Percentiles rank a stretch among this genome's conserved stretches.
Conservation (phyloP, 2,797 vertebrate genomes). For the Rhincodon typus region DNA sequence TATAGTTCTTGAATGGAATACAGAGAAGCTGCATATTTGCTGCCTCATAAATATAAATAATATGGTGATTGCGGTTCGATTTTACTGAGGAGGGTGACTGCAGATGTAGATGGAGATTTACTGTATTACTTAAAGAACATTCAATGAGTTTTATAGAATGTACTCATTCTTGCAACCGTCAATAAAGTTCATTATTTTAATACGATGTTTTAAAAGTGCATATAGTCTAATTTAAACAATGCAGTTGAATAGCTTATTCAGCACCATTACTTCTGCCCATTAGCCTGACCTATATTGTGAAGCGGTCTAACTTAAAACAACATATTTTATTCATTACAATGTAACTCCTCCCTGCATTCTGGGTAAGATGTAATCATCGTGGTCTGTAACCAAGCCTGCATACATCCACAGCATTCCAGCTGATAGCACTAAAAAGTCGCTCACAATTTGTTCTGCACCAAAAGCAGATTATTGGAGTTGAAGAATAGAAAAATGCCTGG, state of each 20-base stretch:
- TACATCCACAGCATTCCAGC: neutral
- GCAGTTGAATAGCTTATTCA: neutral
- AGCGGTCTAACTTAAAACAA: neutral
- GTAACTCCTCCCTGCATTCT: neutral
- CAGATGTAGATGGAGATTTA: conserved; percentile 13
- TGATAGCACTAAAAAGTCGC: neutral
- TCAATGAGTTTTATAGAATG: neutral
- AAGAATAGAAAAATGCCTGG: neutral
- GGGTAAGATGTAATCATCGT: neutral
- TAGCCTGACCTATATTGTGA: neutral
- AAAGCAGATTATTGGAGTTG: neutral
- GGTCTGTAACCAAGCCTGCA: neutral
- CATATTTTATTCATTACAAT: neutral
- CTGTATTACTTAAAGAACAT: conserved; percentile 31
- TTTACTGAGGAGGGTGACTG: conserved; percentile 1
- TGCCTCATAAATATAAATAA: conserved; percentile 28
- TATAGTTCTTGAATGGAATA: conserved; percentile 15
- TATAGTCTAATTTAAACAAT: neutral
- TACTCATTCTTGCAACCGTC: neutral
- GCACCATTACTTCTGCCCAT: neutral
- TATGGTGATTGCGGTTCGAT: conserved; percentile 18
- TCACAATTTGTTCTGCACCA: neutral
- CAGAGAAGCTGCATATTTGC: neutral
- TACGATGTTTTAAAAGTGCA: neutral
- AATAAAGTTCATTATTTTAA: neutral